These are phyloP conservation scores for Bufo gargarizans DNA, from an alignment of 2,113 vertebrate species.

Conservation along the genomic window DNA sequence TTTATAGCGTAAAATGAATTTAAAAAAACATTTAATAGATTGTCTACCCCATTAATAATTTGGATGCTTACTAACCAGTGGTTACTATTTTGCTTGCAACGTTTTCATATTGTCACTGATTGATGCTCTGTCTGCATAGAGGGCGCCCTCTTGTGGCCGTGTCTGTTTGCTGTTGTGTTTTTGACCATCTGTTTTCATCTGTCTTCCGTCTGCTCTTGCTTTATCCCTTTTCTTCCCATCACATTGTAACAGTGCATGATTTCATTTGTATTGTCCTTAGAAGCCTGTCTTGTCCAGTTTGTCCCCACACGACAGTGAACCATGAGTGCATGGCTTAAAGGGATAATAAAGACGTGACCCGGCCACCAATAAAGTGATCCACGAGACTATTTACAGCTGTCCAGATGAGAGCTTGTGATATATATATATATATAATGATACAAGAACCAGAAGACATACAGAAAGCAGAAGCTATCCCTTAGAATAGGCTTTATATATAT, in stretches of 20 bases:
- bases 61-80: neutral
- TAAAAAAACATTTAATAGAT: neutral
- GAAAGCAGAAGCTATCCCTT: too few relatives aligned
- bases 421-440: neutral
- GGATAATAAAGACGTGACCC: neutral
- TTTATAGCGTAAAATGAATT: neutral
- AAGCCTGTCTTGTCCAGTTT: neutral
- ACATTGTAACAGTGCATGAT: neutral
- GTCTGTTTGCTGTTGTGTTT: neutral
- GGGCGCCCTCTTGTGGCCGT: neutral
- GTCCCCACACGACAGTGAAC: neutral
- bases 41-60: neutral
- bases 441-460: neutral
- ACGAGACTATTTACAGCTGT: neutral
- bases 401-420: neutral
- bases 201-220: neutral
- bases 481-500: too few relatives aligned
- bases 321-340: neutral
- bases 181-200: neutral
- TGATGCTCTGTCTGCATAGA: neutral
- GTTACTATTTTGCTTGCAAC: neutral
- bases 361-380: neutral
- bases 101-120: neutral
- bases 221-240: neutral
- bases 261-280: conserved; percentile 3